phyloP scores from a whole-genome alignment of 2,888 invertebrate species.

The Hemithea aestivaria region DNA sequence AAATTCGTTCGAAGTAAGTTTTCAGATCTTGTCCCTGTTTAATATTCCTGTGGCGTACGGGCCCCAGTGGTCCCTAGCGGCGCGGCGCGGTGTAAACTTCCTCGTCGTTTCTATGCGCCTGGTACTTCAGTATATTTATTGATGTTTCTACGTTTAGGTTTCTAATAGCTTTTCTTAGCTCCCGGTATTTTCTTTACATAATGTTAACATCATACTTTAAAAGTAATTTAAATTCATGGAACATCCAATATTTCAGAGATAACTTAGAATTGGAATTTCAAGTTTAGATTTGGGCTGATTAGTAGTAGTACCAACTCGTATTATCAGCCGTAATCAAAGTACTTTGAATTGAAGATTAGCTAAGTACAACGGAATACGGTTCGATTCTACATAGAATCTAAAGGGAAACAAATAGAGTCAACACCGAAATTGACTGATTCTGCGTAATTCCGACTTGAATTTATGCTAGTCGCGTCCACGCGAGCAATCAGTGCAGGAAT shows the following conservation, averaged over 20 bases:
- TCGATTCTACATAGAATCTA: no score
- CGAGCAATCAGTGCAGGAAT: constrained; percentile 36
- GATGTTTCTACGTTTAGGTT: constrained; percentile 8
- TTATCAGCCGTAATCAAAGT: no score
- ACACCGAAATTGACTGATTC: constrained; percentile 32
- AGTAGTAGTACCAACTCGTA: no score
- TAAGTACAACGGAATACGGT: no score
- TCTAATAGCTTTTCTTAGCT: not conserved
- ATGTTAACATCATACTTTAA: not conserved
- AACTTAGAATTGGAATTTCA: no score
- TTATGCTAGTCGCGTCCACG: constrained; percentile 38
- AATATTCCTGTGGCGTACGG: constrained; percentile 53
- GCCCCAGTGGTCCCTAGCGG: constrained; percentile 35
- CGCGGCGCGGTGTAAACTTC: constrained; percentile 38
- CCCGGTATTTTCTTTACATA: not conserved
- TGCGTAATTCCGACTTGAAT: constrained; percentile 28
- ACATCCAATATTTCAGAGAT: no score
- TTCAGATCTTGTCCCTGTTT: constrained; percentile 47
- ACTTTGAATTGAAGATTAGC: no score
- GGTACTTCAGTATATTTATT: constrained; percentile 26
- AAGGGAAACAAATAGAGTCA: constrained; percentile 1
- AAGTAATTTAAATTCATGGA: no score
- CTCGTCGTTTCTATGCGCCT: constrained; percentile 35
- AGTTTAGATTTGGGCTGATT: no score
- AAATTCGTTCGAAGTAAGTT: constrained; percentile 32